These are phyloP conservation scores for Trichopria drosophilae DNA, from an alignment of 2,888 invertebrate species.

Conservation along the genomic window DNA sequence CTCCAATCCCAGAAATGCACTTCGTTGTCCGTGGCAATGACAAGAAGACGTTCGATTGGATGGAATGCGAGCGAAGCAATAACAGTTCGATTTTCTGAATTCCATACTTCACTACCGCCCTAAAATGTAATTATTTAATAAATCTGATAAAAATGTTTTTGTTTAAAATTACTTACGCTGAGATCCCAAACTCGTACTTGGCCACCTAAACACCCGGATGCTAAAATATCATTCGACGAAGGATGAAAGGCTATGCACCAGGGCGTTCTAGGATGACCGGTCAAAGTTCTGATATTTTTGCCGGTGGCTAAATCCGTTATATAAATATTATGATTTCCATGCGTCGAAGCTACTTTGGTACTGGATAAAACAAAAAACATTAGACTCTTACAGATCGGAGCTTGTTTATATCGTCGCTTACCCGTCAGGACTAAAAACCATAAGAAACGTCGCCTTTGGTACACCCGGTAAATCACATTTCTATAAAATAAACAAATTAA, in stretches of 20 bases:
- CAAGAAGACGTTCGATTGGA: constrained; percentile 77
- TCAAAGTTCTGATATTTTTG: constrained; percentile 74
- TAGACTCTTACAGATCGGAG: neutral
- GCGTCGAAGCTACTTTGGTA: constrained; percentile 81
- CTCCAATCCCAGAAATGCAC: constrained; percentile 91
- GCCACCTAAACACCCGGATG: constrained; percentile 85
- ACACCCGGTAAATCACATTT: constrained; percentile 73
- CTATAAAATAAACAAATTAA: constrained; percentile 57
- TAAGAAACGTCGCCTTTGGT: constrained; percentile 80
- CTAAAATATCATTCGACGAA: constrained; percentile 78
- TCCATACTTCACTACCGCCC: constrained; percentile 87
- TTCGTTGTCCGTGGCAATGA: constrained; percentile 84
- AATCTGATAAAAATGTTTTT: constrained; percentile 1
- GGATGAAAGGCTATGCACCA: constrained; percentile 92
- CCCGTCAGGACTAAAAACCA: constrained; percentile 89
- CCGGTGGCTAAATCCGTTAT: constrained; percentile 80
- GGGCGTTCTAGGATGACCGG: constrained; percentile 84
- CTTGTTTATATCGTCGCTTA: constrained; percentile 56
- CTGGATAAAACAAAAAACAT: constrained; percentile 56
- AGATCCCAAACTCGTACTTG: constrained; percentile 90
- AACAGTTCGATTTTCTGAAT: constrained; percentile 71
- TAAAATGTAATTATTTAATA: constrained; percentile 48
- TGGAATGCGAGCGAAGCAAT: constrained; percentile 88
- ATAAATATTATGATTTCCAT: constrained; percentile 87
- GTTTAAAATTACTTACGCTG: constrained; percentile 60